Conservation (phyloP, 2,113 vertebrate genomes). For the Pontoporia blainvillei region DNA sequence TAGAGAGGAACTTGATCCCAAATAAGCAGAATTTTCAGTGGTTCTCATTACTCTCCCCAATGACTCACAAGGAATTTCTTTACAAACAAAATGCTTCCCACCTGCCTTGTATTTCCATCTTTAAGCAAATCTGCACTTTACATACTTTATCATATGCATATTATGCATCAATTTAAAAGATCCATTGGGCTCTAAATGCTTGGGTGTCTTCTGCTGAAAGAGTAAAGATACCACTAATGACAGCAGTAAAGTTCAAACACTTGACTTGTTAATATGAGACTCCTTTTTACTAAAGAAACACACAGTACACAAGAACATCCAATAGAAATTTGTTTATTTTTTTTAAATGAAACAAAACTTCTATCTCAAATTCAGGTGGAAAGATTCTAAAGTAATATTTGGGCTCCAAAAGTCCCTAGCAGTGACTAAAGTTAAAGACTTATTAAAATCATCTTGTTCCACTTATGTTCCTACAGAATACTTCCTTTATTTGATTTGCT, state of each 20-base stretch:
- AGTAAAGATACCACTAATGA: neutral
- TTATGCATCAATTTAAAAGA: neutral
- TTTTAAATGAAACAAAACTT: neutral
- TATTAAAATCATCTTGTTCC: neutral
- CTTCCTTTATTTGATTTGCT: constrained; percentile 30
- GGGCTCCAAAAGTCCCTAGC: neutral
- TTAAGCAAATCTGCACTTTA: neutral
- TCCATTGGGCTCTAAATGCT: neutral
- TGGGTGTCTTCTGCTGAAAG: neutral
- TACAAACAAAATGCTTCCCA: neutral
- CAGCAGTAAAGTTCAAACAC: neutral
- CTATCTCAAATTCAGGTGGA: neutral
- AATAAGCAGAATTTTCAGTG: neutral
- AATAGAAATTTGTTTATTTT: neutral
- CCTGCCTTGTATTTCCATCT: neutral
- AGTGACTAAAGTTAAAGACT: neutral
- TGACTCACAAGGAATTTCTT: neutral
- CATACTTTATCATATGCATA: neutral
- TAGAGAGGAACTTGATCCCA: neutral
- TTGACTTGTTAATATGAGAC: neutral
- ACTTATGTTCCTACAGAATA: neutral
- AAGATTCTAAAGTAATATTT: neutral
- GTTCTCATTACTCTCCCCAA: neutral
- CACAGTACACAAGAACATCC: neutral
- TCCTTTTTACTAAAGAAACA: neutral